phyloP scores from a whole-genome alignment of 2,888 invertebrate species.

The Caenorhabditis japonica region DNA sequence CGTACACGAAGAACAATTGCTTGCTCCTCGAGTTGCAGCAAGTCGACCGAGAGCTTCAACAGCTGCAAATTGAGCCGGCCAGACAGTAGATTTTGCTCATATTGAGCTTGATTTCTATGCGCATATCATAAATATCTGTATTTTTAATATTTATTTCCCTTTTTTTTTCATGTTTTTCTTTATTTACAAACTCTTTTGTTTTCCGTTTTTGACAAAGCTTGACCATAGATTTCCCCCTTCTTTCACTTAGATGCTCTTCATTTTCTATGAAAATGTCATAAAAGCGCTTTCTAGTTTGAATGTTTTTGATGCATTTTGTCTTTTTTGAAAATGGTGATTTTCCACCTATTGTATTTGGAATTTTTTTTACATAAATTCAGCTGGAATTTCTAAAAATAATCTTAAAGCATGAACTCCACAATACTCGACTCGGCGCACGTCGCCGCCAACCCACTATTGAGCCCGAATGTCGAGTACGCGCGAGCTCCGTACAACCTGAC shows the following conservation, averaged over 20 bases:
- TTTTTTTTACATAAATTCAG: not conserved
- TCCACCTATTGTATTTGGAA: not conserved
- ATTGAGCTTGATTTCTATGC: constrained; percentile 9
- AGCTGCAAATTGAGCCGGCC: constrained; percentile 51
- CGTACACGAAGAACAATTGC: constrained; percentile 71
- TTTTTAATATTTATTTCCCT: not conserved
- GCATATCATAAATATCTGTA: constrained; percentile 11
- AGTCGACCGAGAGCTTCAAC: constrained; percentile 65
- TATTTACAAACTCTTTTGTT: constrained; percentile 6
- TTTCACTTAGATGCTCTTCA: not conserved
- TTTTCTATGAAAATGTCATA: constrained; percentile 35
- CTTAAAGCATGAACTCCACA: too few species aligned
- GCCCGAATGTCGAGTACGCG: too few species aligned
- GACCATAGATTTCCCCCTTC: not conserved
- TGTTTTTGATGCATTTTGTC: not conserved
- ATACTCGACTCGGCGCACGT: too few species aligned
- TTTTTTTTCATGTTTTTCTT: constrained; percentile 1
- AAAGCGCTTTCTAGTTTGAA: not conserved
- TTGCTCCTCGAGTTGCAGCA: constrained; percentile 68
- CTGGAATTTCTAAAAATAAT: too few species aligned
- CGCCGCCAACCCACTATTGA: too few species aligned
- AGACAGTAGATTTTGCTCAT: constrained; percentile 4
- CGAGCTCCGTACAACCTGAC: too few species aligned
- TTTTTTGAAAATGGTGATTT: not conserved
- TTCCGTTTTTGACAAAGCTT: constrained; percentile 12